Evolutionary conservation across 2,888 invertebrate species (phyloP).

Genomic region (Rugalucina vietnamica): DNA sequence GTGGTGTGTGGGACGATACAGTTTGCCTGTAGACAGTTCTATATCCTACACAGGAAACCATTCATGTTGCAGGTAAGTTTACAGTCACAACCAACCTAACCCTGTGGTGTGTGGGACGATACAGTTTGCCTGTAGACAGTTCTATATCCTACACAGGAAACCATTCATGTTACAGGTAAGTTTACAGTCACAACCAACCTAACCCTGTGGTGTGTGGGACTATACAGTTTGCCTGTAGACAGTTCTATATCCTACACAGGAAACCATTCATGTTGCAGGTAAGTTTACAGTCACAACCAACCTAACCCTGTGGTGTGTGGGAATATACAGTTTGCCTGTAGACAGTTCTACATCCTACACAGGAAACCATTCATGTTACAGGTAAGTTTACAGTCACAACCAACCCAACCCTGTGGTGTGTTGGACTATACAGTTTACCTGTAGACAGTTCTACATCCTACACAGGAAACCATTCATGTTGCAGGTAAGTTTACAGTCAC

Average conservation of each 20-base stretch:
- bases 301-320: slow-evolving; percentile 97
- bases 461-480: slow-evolving; percentile 99
- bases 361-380: slow-evolving; percentile 98
- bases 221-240: slow-evolving; percentile 98
- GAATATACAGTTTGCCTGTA: slow-evolving; percentile 98
- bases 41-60: slow-evolving; percentile 98
- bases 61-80: slow-evolving; percentile 94
- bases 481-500: slow-evolving; percentile 90
- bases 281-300: slow-evolving; percentile 92
- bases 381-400: slow-evolving; percentile 98
- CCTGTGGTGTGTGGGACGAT: slow-evolving; percentile 96
- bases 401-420: slow-evolving; percentile 98
- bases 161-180: slow-evolving; percentile 95
- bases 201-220: slow-evolving; percentile 97
- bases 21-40: slow-evolving; percentile 99
- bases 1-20: slow-evolving; percentile 97
- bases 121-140: slow-evolving; percentile 99
- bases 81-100: slow-evolving; percentile 99
- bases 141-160: slow-evolving; percentile 98
- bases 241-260: slow-evolving; percentile 98
- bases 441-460: slow-evolving; percentile 98
- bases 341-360: slow-evolving; percentile 98
- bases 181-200: slow-evolving; percentile 95
- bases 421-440: slow-evolving; percentile 98
- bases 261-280: slow-evolving; percentile 98